These are phyloP conservation scores for Tenthredo mesomela DNA, from an alignment of 2,888 invertebrate genomes.

Conservation along the genomic window DNA sequence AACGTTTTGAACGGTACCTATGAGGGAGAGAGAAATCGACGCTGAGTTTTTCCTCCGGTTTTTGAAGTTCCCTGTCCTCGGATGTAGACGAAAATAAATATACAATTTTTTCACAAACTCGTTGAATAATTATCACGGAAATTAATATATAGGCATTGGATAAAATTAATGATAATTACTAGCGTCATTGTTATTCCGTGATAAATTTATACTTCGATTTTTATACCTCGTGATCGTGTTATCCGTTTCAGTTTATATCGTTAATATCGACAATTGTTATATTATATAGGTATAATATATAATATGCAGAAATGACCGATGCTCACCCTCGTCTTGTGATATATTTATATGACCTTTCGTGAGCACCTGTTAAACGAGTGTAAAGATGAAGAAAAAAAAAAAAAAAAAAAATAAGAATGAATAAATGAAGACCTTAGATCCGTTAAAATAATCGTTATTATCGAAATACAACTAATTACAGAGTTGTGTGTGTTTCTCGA, in stretches of 20 bases:
- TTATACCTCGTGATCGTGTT: background rate
- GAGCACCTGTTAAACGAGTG: background rate
- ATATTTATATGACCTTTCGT: background rate
- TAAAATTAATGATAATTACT: background rate
- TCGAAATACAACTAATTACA: background rate
- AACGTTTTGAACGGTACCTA: conserved; percentile 46
- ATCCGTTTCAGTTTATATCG: background rate
- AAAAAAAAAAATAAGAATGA: background rate
- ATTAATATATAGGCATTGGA: background rate
- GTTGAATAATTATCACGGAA: background rate
- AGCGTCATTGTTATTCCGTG: background rate
- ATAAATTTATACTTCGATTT: background rate
- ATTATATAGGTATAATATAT: background rate
- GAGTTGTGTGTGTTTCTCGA: background rate
- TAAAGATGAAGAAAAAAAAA: background rate
- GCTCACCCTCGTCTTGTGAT: background rate
- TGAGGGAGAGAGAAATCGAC: conserved; percentile 48
- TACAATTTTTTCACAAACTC: background rate
- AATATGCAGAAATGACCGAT: background rate
- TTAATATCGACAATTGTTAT: background rate
- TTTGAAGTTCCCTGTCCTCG: conserved; percentile 34
- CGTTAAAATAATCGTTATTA: background rate
- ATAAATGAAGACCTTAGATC: background rate
- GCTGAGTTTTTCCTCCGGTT: background rate
- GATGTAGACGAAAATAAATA: conserved; percentile 16